A percentile compares a stretch with the other conserved stretches of the same genome.
phyloP scores from a whole-genome alignment of 1,140 invertebrate species.

The Ips nitidus region DNA sequence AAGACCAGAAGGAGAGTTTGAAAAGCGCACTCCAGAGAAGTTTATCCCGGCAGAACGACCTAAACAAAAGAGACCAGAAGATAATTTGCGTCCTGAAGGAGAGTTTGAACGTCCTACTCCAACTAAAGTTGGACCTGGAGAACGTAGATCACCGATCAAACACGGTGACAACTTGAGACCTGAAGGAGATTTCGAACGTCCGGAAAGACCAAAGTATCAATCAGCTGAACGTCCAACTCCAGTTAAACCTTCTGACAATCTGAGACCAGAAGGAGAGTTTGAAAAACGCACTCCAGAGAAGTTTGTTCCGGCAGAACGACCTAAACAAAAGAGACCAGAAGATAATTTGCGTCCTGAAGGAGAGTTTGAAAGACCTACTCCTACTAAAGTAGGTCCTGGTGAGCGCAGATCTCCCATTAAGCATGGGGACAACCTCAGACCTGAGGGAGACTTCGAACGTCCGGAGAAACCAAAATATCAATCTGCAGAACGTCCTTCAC shows the following conservation, averaged over 20 bases:
- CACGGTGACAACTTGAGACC: constrained; percentile 60
- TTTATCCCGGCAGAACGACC: constrained; percentile 43
- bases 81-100: constrained; percentile 56
- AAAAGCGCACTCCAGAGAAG: constrained; percentile 50
- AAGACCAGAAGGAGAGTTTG: constrained; percentile 64
- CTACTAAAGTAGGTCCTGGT: constrained; percentile 42
- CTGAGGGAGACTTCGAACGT: constrained; percentile 63
- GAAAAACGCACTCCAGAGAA: constrained; percentile 53
- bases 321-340: constrained; percentile 55
- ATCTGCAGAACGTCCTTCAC: constrained; percentile 51
- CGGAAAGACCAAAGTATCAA: constrained; percentile 51
- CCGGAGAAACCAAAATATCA: constrained; percentile 44
- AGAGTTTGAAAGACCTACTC: constrained; percentile 54
- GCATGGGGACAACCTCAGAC: constrained; percentile 63
- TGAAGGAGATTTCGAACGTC: constrained; percentile 58
- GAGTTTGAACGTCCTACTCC: constrained; percentile 58
- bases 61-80: constrained; percentile 52
- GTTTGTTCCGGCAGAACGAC: constrained; percentile 53
- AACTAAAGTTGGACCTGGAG: constrained; percentile 56
- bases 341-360: constrained; percentile 60
- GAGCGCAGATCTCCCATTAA: constrained; percentile 43
- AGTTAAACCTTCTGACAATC: constrained; percentile 58
- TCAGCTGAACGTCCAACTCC: constrained; percentile 52
- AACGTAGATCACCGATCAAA: constrained; percentile 62
- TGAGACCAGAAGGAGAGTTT: constrained; percentile 60